Conservation (phyloP, 1,140 invertebrate genomes). For the Drosophila ficusphila region DNA sequence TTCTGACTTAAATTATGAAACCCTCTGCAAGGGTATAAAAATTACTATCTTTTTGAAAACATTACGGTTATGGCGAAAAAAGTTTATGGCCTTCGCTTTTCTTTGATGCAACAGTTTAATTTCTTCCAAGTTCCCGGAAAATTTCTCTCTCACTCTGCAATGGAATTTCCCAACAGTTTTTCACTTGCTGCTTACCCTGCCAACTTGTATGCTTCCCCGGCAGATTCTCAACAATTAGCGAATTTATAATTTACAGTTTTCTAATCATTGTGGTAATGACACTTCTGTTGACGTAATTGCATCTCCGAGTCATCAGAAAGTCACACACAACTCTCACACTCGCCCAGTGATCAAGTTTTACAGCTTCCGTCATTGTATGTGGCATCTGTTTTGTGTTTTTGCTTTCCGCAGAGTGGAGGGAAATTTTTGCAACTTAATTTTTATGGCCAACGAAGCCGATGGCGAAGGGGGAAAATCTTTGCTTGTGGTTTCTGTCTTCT, state of each 20-base stretch:
- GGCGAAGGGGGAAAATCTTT: constrained; percentile 16
- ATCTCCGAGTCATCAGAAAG: constrained; percentile 66
- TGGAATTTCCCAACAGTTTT: constrained; percentile 9
- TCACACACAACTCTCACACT: constrained; percentile 45
- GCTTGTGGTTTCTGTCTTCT: constrained; percentile 62
- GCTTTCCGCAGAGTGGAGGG: constrained; percentile 28
- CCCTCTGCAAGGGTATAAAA: too few relatives aligned
- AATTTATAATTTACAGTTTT: constrained; percentile 68
- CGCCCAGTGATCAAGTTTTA: constrained; percentile 48
- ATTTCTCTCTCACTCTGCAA: not conserved
- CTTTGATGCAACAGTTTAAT: not conserved
- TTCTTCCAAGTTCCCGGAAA: not conserved
- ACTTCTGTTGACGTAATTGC: constrained; percentile 72
- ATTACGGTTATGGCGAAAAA: too few relatives aligned
- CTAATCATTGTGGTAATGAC: constrained; percentile 59
- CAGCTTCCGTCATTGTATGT: constrained; percentile 63
- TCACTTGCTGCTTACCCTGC: not conserved
- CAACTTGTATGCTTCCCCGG: not conserved
- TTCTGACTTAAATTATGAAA: too few relatives aligned
- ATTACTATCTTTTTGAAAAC: too few relatives aligned
- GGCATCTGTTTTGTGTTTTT: constrained; percentile 52
- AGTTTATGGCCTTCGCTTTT: too few relatives aligned
- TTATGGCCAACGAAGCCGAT: constrained; percentile 50
- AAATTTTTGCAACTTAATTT: constrained; percentile 74
- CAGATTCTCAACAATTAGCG: constrained; percentile 50